Base-by-base conservation (phyloP, 2,888 invertebrate genomes). In the Ophonus ardosiacus region DNA sequence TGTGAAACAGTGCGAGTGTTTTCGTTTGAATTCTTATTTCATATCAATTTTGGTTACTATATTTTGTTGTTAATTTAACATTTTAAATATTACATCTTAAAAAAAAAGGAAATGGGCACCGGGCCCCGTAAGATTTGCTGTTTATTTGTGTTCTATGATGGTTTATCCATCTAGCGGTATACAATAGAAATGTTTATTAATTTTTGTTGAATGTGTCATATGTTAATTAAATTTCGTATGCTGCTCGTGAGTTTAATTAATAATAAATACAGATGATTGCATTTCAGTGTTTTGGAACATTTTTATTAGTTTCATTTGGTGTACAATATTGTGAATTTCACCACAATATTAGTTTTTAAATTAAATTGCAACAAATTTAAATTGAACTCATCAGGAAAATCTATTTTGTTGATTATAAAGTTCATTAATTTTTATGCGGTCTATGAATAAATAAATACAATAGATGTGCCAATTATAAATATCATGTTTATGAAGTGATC, bases 191-290 rank as follows among this genome's bases (percentile, higher is more conserved):
- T 51, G 43, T 51, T 51, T 51, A 51, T 51, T 51, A 8, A 51
- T 51, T 51, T 51, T 51, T 51, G 43, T 51, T 51, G 43, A 51
- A 51, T 51, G 43, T 51, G 43, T 51, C 43, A 51, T 13, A 13
- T 51, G 13, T 51, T 68, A 68, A 68, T 68, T 68, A 31, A 38
- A 68, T 68, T 68, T 2, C 3, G 6, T 6, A 59, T 31, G 13
- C 38, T 7, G 6, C n/a, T 24, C n/a, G 13, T 63, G 21, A 24
- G 21, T 31, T 68, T 38, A 15, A 68, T 68, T 68, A 68, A 68
- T 68, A 68, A 38, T 68, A 68, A 68, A 68, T 15, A 63, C 68
- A 68, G 38, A 7, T 68, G 68, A 68, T 68, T 38, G 68, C 68
- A 15, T 68, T 68, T 68, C 13, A 10, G 15, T 68, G 68, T 38